Percentiles rank a stretch among this genome's conserved stretches.
Conservation (phyloP, 2,113 vertebrate species). For the Notiomystis cincta region DNA sequence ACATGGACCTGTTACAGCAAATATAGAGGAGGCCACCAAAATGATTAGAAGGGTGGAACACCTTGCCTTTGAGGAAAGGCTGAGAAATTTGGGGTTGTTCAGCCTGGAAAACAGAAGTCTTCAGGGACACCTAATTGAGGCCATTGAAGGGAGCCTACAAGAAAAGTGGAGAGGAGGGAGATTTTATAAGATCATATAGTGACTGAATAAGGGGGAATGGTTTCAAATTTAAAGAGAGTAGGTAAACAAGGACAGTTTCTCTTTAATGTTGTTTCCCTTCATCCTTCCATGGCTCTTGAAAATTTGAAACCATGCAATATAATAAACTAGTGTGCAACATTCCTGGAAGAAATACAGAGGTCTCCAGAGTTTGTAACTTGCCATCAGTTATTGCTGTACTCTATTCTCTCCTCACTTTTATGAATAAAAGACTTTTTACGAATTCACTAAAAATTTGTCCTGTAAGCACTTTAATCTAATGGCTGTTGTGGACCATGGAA, state of each 20-base stretch:
- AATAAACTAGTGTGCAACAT: not conserved
- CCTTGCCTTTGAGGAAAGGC: not conserved
- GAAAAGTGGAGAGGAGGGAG: not conserved
- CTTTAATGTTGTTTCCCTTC: not conserved
- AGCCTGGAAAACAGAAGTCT: not conserved
- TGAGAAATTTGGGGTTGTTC: not conserved
- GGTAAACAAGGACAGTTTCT: not conserved
- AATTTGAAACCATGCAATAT: not conserved
- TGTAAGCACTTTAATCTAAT: not conserved
- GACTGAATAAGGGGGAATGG: not conserved
- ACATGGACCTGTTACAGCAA: accelerated
- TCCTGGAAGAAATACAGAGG: not conserved
- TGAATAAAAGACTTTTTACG: not conserved
- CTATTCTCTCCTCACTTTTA: not conserved
- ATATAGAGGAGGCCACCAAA: not conserved
- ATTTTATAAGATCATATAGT: too few species aligned
- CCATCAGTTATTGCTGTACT: not conserved
- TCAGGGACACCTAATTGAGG: not conserved
- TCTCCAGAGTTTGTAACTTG: not conserved
- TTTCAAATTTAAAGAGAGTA: not conserved
- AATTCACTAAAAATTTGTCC: not conserved
- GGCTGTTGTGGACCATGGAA: not conserved
- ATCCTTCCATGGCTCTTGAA: not conserved
- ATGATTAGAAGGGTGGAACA: not conserved
- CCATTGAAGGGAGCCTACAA: not conserved